Conservation (phyloP, 2,797 vertebrate genomes). For the Hephaestus fuliginosus region DNA sequence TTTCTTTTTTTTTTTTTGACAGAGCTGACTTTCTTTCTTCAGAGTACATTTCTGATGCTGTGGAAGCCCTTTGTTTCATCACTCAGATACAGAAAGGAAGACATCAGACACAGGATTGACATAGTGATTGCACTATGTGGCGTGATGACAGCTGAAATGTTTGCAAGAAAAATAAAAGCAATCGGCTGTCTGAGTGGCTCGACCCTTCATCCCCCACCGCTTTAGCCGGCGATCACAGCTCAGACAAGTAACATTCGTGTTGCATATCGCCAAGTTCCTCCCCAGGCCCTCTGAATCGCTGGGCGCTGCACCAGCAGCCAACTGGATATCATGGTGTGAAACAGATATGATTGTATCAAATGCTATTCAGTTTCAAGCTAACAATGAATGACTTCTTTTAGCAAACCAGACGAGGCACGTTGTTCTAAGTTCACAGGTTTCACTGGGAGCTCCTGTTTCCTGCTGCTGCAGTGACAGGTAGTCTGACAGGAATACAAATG, state of each 20-base stretch:
- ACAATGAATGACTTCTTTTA: conserved; percentile 44
- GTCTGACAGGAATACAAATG: conserved; percentile 14
- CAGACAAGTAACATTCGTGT: background rate
- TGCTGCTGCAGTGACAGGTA: background rate
- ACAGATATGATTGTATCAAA: conserved; percentile 57
- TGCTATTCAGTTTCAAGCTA: conserved; percentile 26
- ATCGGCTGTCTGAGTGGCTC: background rate
- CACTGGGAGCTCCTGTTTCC: conserved; percentile 27
- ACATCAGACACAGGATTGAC: background rate
- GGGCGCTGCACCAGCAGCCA: background rate
- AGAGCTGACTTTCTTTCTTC: background rate
- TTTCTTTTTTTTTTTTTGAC: background rate
- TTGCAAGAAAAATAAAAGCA: background rate
- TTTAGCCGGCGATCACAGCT: conserved; percentile 25
- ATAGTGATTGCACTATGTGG: background rate
- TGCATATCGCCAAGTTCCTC: conserved; percentile 4
- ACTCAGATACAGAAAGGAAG: background rate
- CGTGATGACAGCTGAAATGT: conserved; percentile 3
- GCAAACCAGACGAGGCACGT: conserved; percentile 30
- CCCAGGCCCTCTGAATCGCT: background rate
- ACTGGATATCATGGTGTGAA: conserved; percentile 40
- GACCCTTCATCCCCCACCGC: conserved; percentile 4
- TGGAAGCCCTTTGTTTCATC: conserved; percentile 1
- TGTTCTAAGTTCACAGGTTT: conserved; percentile 44
- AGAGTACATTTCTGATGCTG: background rate